phyloP scores from a whole-genome alignment of 2,113 vertebrate genomes.

The Zosterops japonicus region DNA sequence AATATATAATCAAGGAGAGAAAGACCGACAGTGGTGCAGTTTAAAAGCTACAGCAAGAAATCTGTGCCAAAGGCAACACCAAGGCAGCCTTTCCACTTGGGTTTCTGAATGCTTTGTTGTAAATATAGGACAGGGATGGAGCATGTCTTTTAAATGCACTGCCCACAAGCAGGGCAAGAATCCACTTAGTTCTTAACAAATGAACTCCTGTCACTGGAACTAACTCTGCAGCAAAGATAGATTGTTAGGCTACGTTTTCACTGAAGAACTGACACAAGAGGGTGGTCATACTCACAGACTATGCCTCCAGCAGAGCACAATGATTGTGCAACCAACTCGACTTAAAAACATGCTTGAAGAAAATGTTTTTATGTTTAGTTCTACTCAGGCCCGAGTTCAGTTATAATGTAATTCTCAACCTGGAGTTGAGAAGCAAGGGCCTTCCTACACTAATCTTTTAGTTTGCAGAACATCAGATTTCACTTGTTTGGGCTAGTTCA shows the following conservation, averaged over 20 bases:
- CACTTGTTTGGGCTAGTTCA: not conserved
- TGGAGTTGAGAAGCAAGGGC: not conserved
- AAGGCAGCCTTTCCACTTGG: not conserved
- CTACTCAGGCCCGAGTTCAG: not conserved
- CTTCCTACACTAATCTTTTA: not conserved
- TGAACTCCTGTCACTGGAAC: not conserved
- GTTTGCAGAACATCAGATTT: not conserved
- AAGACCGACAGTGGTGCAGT: not conserved
- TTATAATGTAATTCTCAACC: not conserved
- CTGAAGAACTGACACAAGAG: not conserved
- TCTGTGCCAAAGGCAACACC: not conserved
- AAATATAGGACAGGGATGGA: not conserved
- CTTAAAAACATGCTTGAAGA: not conserved
- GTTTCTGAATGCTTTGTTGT: not conserved
- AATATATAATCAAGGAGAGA: constrained; percentile 17
- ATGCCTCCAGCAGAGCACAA: not conserved
- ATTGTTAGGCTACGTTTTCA: not conserved
- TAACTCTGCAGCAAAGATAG: not conserved
- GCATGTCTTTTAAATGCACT: not conserved
- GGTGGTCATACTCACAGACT: not conserved
- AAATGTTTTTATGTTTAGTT: not conserved
- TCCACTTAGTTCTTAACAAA: not conserved
- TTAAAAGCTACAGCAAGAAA: constrained; percentile 19
- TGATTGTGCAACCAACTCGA: not conserved
- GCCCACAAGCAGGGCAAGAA: not conserved